phyloP scores from a whole-genome alignment of 2,797 vertebrate species.

The Acanthornis magna region DNA sequence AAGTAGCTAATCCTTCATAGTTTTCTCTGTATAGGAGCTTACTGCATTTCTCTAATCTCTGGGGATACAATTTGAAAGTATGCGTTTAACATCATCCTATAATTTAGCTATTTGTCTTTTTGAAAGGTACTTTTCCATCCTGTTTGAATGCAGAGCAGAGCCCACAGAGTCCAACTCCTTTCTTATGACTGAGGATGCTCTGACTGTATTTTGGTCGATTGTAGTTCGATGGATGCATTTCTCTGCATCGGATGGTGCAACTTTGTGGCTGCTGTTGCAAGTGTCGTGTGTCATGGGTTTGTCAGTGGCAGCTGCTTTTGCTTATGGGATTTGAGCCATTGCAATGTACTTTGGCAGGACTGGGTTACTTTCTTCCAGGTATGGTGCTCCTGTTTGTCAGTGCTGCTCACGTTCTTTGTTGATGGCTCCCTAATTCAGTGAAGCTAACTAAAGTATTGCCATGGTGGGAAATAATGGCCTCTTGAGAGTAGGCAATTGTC shows the following conservation, averaged over 20 bases:
- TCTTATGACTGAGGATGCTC: neutral
- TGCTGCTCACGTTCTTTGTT: neutral
- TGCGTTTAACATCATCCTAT: neutral
- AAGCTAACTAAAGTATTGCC: neutral
- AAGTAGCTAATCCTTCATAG: neutral
- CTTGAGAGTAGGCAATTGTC: neutral
- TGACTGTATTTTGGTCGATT: neutral
- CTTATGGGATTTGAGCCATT: neutral
- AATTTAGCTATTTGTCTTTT: neutral
- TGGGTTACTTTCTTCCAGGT: neutral
- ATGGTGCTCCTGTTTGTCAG: neutral
- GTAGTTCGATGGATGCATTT: neutral
- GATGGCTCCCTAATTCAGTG: neutral
- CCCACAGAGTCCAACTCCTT: neutral
- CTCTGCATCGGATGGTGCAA: neutral
- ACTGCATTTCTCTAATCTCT: neutral
- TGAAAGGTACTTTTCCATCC: neutral
- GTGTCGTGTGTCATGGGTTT: neutral
- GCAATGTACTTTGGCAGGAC: neutral
- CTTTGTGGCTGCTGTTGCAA: neutral
- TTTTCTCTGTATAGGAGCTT: neutral
- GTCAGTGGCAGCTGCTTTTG: neutral
- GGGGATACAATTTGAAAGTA: neutral
- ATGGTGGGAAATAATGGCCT: neutral
- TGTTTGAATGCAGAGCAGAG: neutral